Base-by-base conservation (phyloP, 2,113 vertebrate genomes). In the Solenodon paradoxus region DNA sequence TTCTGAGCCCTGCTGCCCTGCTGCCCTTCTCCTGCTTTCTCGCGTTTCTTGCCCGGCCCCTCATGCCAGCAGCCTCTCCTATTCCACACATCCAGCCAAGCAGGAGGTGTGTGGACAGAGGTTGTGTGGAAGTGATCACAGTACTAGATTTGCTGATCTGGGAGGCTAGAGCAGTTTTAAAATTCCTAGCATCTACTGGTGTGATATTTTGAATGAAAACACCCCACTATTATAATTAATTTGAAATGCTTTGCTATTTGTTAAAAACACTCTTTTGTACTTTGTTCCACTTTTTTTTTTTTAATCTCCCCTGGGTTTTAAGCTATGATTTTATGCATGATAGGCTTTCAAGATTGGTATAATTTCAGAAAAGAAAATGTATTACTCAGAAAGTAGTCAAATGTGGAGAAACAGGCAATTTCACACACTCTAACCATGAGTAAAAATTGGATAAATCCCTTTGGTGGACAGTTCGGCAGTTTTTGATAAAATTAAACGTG, bases 151-250 rank as follows among this genome's bases (percentile, higher is more conserved):
- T 87, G 59, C 87, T 74, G 35, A 92, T 71, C 79, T 63, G n/a
- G 32, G 87, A 83, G 45, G 42, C 83, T 68, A 88, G 69, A 69
- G 64, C 53, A 38, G 4, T 82, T 94, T 93, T 68, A 57, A 75
- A 89, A 72, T 47, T 75, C 3, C 78, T 81, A 90, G 53, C 30
- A 12, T 53, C 83, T 89, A 42, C 13, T 71, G 57, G 28, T 90
- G 35, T 49, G 59, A 47, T 88, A 42, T 85, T 88, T 87, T 71
- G 30, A 40, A 71, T 66, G 32, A 94, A 96, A 93, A 93, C 69
- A 72, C 1, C 72, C 53, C 38, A 72, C 9, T 75, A 16, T 51
- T 86, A 57, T 45, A 78, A 85, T 94, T 87, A 64, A n/a, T 40
- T 81, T 93, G 63, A 66, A 80, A 74, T 64, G 38, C 63, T 95